Evolutionary conservation across 2,888 invertebrate species (phyloP).

Genomic region (Conus canariensis): DNA sequence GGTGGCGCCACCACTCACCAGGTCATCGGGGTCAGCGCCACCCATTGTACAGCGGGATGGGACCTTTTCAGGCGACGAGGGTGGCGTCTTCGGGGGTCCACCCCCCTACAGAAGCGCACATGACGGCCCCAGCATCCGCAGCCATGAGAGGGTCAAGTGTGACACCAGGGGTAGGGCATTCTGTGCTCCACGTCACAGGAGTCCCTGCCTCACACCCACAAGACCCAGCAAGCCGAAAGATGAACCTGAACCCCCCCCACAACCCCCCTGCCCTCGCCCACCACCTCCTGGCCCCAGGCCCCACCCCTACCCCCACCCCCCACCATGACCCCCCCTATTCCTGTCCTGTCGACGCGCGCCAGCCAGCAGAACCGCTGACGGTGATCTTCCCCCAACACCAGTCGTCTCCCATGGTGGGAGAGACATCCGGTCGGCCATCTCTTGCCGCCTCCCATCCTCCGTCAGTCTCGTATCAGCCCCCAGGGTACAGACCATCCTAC

Average conservation of each 20-base stretch:
- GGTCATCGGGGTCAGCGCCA: slow-evolving; percentile 27
- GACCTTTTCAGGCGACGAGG: not conserved
- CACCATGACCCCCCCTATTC: not conserved
- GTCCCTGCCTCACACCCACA: not conserved
- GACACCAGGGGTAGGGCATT: not conserved
- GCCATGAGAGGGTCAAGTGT: not conserved
- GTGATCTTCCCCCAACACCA: not conserved
- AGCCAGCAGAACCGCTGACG: not conserved
- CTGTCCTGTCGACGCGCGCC: not conserved
- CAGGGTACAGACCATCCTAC: slow-evolving; percentile 1
- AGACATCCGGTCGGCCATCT: not conserved
- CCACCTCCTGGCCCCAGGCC: not conserved
- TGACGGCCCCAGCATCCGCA: not conserved
- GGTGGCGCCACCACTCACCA: not conserved
- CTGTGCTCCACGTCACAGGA: not conserved
- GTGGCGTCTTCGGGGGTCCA: not conserved
- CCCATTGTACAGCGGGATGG: not conserved
- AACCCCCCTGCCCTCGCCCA: not conserved
- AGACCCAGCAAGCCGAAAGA: not conserved
- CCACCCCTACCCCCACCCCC: not conserved
- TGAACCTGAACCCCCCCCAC: not conserved
- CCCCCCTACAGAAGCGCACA: not conserved
- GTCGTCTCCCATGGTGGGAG: not conserved
- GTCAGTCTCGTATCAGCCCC: not conserved
- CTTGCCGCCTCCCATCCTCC: not conserved